Base-by-base conservation (phyloP, 2,888 invertebrate genomes). In the Leptodirus hochenwartii region DNA sequence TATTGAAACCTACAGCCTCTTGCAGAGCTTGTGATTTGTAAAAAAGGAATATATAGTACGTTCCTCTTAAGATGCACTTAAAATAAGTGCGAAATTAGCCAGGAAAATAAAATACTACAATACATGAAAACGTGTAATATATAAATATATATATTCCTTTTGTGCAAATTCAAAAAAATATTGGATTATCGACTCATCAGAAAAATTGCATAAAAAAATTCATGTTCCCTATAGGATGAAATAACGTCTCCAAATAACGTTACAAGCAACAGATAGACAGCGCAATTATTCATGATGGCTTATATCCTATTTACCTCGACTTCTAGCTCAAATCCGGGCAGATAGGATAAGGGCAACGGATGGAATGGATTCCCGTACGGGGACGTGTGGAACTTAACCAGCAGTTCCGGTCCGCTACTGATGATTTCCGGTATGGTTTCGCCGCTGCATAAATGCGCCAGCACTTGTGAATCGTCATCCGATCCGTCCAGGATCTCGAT, bases 291-390 rank as follows among this genome's bases (percentile, higher is more conserved):
- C 10, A 22, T 22, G 20, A 28, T 25, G 14, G 22, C 22, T 30
- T 17, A 13, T 3, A 9, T 10, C 9, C 27, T 27, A 41, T 51
- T 56, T 51, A 80, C 78, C 64, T 78, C 73, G 34, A 81, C 75
- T 59, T 81, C 77, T 27, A 82, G 61, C 49, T 82, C 81, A 46
- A 82, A 81, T 39, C 80, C 80, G 2, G 79, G 78, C 35, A 81
- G 56, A 51, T 78, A 77, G 40, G 76, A 77, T 45, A 78, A 56
- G 5, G 78, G 79, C 8, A 76, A 68, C 2, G 77, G 78, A 54
- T 79, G 78, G 52, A 77, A 80, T 2, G 79, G 79, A 53, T 79
- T 79, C 51, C 80, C 81, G 49, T 68, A 79, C 1, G 79, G 75
- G 2, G 79, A 79, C 11, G 80, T 81, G 49, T 76, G 76, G 47